Evolutionary conservation across 2,113 vertebrate species (phyloP).

Genomic region (Harpagus bidentatus): DNA sequence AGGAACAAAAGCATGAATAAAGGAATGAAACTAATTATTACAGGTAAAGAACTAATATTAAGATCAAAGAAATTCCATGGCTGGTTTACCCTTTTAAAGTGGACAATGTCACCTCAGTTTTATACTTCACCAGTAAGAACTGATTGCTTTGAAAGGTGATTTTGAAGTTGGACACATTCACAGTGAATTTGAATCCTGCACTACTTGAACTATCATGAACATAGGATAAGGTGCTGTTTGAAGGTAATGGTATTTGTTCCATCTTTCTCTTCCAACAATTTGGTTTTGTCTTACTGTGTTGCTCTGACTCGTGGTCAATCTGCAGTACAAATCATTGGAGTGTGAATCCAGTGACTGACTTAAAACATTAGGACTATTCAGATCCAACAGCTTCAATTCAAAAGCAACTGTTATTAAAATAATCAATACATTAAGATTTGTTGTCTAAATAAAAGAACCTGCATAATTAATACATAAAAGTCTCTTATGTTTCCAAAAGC

Average conservation of each 20-base stretch:
- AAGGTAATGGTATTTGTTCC: neutral
- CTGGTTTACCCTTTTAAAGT: neutral
- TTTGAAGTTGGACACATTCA: neutral
- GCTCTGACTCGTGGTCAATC: neutral
- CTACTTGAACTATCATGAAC: neutral
- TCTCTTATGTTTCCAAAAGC: neutral
- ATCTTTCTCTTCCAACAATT: neutral
- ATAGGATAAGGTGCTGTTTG: neutral
- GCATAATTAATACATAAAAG: neutral
- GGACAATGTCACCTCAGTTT: neutral
- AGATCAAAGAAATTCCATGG: neutral
- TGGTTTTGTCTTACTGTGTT: neutral
- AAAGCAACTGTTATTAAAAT: neutral
- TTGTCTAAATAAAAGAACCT: neutral
- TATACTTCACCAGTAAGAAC: neutral
- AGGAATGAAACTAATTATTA: neutral
- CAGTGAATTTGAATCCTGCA: neutral
- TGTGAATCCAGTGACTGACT: neutral
- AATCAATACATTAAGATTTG: neutral
- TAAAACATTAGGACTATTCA: neutral
- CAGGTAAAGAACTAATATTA: neutral
- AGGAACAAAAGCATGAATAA: neutral
- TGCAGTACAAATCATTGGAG: neutral
- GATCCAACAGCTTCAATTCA: neutral
- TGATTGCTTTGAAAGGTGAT: neutral